Evolutionary conservation across 2,113 vertebrate genomes (phyloP).

Genomic region (Microtus richardsoni): DNA sequence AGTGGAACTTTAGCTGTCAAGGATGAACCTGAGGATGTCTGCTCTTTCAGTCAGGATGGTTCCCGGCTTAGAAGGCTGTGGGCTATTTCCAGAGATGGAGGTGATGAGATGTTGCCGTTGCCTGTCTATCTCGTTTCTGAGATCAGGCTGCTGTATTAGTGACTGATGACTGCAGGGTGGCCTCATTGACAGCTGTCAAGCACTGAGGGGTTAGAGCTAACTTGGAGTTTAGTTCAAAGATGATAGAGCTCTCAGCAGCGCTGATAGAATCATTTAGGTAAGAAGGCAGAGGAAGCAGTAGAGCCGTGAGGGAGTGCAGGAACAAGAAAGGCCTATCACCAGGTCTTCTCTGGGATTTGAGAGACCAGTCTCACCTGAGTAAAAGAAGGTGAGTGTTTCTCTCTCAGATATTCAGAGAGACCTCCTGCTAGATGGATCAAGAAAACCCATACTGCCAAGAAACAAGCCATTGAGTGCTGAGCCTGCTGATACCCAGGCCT

Average conservation of each 20-base stretch:
- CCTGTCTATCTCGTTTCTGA: not conserved
- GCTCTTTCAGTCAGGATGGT: not conserved
- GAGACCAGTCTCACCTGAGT: not conserved
- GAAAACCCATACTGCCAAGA: not conserved
- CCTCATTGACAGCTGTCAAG: constrained; percentile 56
- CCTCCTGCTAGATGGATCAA: not conserved
- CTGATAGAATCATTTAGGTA: constrained; percentile 52
- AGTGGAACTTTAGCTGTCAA: not conserved
- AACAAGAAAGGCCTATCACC: not conserved
- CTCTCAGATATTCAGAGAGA: not conserved
- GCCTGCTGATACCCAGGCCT: not conserved
- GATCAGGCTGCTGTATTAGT: not conserved
- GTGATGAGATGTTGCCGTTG: not conserved
- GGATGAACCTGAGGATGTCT: not conserved
- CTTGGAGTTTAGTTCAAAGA: constrained; percentile 47
- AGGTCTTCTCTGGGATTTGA: not conserved
- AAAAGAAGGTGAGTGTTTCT: not conserved
- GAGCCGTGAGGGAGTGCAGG: not conserved
- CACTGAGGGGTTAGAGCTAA: not conserved
- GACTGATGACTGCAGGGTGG: constrained; percentile 43
- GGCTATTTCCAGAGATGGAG: not conserved
- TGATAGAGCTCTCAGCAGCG: not conserved
- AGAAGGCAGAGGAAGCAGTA: constrained; percentile 17
- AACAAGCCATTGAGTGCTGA: not conserved
- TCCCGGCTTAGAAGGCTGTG: not conserved